Evolutionary conservation across 2,113 vertebrate genomes (phyloP), one percentile per base, ranked within the genome.

Genomic region (Pardalotus punctatus): DNA sequence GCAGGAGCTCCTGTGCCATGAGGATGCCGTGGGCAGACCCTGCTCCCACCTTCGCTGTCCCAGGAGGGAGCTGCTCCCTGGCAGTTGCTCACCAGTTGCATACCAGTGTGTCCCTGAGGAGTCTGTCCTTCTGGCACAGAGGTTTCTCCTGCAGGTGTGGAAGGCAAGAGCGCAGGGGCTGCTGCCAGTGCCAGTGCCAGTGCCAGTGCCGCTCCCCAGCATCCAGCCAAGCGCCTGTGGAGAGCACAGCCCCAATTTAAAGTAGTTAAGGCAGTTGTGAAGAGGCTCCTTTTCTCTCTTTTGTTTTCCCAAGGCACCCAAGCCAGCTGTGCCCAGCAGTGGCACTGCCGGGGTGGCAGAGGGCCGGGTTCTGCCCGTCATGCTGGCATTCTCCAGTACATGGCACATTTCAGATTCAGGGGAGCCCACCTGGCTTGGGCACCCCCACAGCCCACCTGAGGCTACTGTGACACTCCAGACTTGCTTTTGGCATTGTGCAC

Each of bases 291-390:
- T 93, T 90, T 60, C 38, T 73, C 57, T 72, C 12, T 10, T 87
- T 77, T 45, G 38, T 42, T 90, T 64, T 45, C 53, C 20, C 81
- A 67, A 4, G 24, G 20, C 40, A n/a, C 66, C 47, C 45, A 35
- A 71, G 28, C 24, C 60, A 83, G 71, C 70, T 10, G 12, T 65
- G 31, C 57, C 35, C 81, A 83, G 62, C 64, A 56, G 47, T 23
- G 36, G 38, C 73, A 12, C 51, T 92, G 69, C 40, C 16, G 1
- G 31, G 40, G 22, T 20, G 38, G 9, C 2, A 2, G 42, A 31
- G 47, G 58, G 51, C 53, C 5, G 2, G 35, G 3, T 23, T n/a
- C 62, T 19, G 16, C 56, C 28, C 0, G 1, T 9, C 2, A 10
- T 14, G 21, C 47, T 73, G 67, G 35, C 29, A 7, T 64, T 78